Conservation (phyloP, 2,888 invertebrate species). For the Loripinus fragilis region DNA sequence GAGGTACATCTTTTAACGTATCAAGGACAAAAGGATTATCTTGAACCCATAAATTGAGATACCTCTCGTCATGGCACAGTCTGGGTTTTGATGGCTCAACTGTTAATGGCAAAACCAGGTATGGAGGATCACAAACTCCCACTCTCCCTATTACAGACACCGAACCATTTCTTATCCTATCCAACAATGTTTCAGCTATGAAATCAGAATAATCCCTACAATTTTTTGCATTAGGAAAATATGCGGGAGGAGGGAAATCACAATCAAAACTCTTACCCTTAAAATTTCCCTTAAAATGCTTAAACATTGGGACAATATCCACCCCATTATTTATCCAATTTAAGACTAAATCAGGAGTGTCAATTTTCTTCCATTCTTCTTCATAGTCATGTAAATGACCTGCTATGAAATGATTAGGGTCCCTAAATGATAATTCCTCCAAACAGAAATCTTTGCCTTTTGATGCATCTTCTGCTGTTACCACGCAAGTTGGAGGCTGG, state of each 20-base stretch:
- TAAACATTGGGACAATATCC: conserved; percentile 18
- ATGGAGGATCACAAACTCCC: conserved; percentile 32
- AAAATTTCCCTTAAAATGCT: conserved; percentile 42
- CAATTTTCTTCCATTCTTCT: conserved; percentile 29
- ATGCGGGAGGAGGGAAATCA: conserved; percentile 16
- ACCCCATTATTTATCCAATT: conserved; percentile 40
- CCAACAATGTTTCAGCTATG: conserved; percentile 22
- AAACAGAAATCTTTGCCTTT: conserved; percentile 22
- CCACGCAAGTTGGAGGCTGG: conserved; percentile 25
- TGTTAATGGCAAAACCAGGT: conserved; percentile 38
- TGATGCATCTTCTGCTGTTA: conserved; percentile 27
- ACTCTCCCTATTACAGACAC: conserved; percentile 31
- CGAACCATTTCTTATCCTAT: conserved; percentile 32
- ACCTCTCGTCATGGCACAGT: conserved; percentile 46
- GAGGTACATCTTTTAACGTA: conserved; percentile 39
- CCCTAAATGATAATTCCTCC: conserved; percentile 30
- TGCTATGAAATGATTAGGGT: conserved; percentile 31
- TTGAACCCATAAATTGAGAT: conserved; percentile 37
- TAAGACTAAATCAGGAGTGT: conserved; percentile 14
- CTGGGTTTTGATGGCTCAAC: conserved; percentile 45
- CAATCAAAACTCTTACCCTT: conserved; percentile 30
- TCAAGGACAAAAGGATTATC: conserved; percentile 37
- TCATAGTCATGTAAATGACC: conserved; percentile 27
- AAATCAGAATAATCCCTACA: conserved; percentile 20
- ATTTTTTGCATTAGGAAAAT: conserved; percentile 23